phyloP scores from a whole-genome alignment of 2,113 vertebrate species.

The Mirza zaza region DNA sequence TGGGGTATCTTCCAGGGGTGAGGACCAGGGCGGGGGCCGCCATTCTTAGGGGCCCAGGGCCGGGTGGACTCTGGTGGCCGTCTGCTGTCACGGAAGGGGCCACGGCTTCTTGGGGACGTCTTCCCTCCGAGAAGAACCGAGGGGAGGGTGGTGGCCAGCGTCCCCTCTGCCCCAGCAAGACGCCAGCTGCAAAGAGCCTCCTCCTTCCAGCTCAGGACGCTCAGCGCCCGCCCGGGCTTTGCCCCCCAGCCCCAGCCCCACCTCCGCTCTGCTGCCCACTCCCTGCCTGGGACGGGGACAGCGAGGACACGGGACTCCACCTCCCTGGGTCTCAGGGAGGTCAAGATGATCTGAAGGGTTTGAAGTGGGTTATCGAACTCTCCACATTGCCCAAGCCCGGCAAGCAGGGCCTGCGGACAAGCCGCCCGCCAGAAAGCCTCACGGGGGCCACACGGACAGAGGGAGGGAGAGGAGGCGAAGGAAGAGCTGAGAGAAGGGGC shows the following conservation, averaged over 20 bases:
- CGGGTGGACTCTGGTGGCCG: background rate
- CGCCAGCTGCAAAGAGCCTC: background rate
- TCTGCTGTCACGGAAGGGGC: rapidly evolving
- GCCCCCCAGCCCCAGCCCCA: background rate
- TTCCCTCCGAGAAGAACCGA: background rate
- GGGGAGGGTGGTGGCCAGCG: rapidly evolving
- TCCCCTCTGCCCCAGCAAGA: background rate
- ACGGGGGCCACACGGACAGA: too few species aligned
- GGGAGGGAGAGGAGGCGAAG: rapidly evolving
- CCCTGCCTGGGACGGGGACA: background rate
- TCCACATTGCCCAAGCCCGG: rapidly evolving
- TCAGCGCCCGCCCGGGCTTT: background rate
- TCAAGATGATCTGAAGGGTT: too few species aligned
- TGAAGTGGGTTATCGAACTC: background rate
- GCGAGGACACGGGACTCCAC: background rate
- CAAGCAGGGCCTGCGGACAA: background rate
- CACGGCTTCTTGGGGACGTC: background rate
- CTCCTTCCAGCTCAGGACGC: background rate
- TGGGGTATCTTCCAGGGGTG: background rate
- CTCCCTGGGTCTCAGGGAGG: background rate
- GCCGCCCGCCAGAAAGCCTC: background rate
- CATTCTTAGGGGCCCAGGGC: background rate
- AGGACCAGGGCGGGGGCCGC: background rate
- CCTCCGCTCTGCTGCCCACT: background rate
- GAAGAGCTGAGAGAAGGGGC: background rate